Base-by-base conservation (phyloP, 2,888 invertebrate genomes). In the Dryadula phaetusa region DNA sequence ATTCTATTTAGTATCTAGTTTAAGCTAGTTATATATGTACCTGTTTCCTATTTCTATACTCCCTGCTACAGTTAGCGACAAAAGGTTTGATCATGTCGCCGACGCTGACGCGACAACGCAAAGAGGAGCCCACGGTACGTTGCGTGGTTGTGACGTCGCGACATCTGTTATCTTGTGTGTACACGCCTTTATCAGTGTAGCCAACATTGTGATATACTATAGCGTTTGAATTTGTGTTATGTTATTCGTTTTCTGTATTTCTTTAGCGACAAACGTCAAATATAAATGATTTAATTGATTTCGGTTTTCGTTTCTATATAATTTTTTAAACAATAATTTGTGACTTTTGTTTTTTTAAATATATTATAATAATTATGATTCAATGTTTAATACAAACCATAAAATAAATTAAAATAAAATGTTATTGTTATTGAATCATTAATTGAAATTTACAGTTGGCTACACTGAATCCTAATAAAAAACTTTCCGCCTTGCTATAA, bases 11-110 rank as follows among this genome's bases (percentile, higher is more conserved):
- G 12, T 54, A 56, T 40, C 22, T 18, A 28, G 60, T 44, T 18
- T 44, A 32, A 16, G 25, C 60, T 44, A 42, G 28, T 8, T 16
- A n/a, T 52, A 2, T 52, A 37, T 37, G 12, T 3, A 28, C 16
- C 16, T 16, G n/a, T 28, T 42, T n/a, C 28, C 28, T 60, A 67
- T 62, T 67, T 73, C 64, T 72, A 64, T 75, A 67, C 66, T 67
- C 54, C 65, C 67, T 49, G 65, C 82, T 79, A 80, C 87, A 91
- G 91, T 83, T 82, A 76, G 83, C 91, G 74, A 82, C 87, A 78
- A 88, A 90, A 82, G 90, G 90, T 79, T 83, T 90, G 85, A 83
- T 83, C 80, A 79, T 87, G 78, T 83, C 88, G 73, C 87, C 87
- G 77, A 85, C 86, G 78, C 85, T 85, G 76, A 78, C 85, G 78